A percentile compares a stretch with the other conserved stretches of the same genome.
phyloP scores from a whole-genome alignment of 92 coral and sea anemone genomes.

The Palythoa grandiflora region DNA sequence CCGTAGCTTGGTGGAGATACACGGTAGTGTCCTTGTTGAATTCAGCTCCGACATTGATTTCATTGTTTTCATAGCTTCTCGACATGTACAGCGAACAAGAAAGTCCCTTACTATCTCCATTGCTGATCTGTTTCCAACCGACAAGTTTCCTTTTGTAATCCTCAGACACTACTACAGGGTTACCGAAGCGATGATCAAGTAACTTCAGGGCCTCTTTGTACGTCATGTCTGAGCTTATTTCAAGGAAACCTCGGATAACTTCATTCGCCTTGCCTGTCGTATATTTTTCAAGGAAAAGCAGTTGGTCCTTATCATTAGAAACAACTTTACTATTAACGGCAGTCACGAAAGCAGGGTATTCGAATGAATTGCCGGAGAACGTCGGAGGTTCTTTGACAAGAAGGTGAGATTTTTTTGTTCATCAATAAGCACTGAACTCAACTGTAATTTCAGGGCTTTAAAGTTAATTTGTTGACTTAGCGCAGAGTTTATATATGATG shows the following conservation, averaged over 20 bases:
- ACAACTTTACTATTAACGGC: constrained; percentile 49
- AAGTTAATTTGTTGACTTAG: too few relatives aligned
- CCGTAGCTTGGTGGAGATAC: constrained; percentile 61
- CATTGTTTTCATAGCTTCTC: constrained; percentile 64
- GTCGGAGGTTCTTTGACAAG: constrained; percentile 67
- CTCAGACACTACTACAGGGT: constrained; percentile 76
- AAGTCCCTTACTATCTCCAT: constrained; percentile 71
- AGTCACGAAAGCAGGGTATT: too few relatives aligned
- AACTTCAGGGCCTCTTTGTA: constrained; percentile 68
- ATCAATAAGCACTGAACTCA: constrained; percentile 57
- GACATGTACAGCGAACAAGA: constrained; percentile 66
- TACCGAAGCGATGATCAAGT: constrained; percentile 69
- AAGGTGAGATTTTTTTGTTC: constrained; percentile 53
- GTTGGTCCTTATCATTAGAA: constrained; percentile 53
- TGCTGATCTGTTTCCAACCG: constrained; percentile 71
- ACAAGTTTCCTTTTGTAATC: not conserved
- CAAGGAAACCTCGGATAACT: constrained; percentile 69
- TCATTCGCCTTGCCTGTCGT: constrained; percentile 71
- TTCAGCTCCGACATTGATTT: constrained; percentile 65
- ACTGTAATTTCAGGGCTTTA: constrained; percentile 8
- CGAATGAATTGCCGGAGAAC: constrained; percentile 38
- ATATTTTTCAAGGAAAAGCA: constrained; percentile 74
- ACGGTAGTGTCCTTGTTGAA: constrained; percentile 51
- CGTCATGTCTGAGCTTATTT: constrained; percentile 59
- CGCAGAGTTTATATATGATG: not conserved